phyloP scores from a whole-genome alignment of 2,797 vertebrate species.

The Eulemur coronatus region DNA sequence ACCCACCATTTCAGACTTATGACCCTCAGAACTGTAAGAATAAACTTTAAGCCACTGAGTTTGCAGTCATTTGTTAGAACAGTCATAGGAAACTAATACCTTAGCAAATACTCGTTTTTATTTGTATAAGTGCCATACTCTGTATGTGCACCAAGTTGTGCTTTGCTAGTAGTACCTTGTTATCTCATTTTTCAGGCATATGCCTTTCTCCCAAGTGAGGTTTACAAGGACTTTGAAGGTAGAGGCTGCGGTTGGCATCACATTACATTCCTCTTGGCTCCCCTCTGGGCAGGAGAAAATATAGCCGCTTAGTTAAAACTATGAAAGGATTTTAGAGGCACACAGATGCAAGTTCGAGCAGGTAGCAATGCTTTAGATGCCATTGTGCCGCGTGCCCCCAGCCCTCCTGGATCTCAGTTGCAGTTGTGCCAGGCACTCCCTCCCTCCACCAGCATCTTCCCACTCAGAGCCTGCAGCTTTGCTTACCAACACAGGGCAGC shows the following conservation, averaged over 20 bases:
- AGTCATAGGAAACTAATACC: not conserved
- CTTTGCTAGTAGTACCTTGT: not conserved
- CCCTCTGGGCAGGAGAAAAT: not conserved
- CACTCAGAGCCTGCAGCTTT: not conserved
- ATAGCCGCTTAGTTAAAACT: not conserved
- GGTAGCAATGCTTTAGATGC: fast-evolving
- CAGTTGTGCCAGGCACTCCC: no score
- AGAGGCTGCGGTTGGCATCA: not conserved
- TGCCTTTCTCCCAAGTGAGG: not conserved
- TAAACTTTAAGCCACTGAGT: not conserved
- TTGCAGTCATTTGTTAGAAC: not conserved
- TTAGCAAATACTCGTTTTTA: not conserved
- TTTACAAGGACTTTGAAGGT: not conserved
- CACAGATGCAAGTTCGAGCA: not conserved
- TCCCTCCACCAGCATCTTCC: not conserved
- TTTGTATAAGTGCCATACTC: not conserved
- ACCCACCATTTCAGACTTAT: not conserved
- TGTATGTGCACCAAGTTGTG: not conserved
- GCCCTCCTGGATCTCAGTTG: not conserved
- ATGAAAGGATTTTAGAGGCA: not conserved
- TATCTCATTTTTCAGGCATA: not conserved
- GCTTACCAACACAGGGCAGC: fast-evolving
- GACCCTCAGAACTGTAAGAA: not conserved
- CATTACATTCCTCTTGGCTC: not conserved
- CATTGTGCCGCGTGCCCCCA: not conserved